phyloP scores from a whole-genome alignment of 2,113 vertebrate genomes.

The Grammomys dolichurus region DNA sequence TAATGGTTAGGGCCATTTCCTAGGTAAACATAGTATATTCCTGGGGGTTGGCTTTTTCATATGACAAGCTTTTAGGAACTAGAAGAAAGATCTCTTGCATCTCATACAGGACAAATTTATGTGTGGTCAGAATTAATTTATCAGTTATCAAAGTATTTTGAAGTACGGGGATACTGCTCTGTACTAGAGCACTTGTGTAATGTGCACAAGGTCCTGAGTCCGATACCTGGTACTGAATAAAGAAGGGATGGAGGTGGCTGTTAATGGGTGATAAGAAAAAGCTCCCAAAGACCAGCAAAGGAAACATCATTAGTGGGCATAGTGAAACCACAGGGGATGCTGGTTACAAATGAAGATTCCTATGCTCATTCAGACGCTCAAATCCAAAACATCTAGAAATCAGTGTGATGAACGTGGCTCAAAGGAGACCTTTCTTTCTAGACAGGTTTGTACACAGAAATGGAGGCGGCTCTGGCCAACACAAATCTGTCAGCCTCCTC shows the following conservation, averaged over 20 bases:
- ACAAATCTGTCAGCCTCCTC: not conserved
- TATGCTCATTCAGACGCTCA: not conserved
- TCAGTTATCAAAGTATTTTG: not conserved
- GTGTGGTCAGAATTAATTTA: not conserved
- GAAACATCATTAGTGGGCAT: too few species aligned
- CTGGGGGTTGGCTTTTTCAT: not conserved
- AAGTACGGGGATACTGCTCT: not conserved
- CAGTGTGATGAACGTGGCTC: not conserved
- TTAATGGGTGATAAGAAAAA: not conserved
- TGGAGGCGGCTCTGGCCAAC: not conserved
- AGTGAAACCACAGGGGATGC: not conserved
- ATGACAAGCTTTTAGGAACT: not conserved
- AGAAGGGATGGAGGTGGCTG: too few species aligned
- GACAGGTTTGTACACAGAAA: not conserved
- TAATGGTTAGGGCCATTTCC: not conserved
- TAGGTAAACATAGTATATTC: not conserved
- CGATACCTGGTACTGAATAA: not conserved
- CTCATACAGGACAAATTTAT: not conserved
- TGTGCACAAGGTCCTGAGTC: not conserved
- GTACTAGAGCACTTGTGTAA: not conserved
- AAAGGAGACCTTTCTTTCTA: not conserved
- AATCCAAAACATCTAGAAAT: constrained; percentile 20
- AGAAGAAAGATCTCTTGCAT: not conserved
- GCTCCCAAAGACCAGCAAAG: not conserved
- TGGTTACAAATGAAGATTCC: not conserved